These are phyloP conservation scores for Atethmia centrago DNA, from an alignment of 2,888 invertebrate genomes.

Conservation along the genomic window DNA sequence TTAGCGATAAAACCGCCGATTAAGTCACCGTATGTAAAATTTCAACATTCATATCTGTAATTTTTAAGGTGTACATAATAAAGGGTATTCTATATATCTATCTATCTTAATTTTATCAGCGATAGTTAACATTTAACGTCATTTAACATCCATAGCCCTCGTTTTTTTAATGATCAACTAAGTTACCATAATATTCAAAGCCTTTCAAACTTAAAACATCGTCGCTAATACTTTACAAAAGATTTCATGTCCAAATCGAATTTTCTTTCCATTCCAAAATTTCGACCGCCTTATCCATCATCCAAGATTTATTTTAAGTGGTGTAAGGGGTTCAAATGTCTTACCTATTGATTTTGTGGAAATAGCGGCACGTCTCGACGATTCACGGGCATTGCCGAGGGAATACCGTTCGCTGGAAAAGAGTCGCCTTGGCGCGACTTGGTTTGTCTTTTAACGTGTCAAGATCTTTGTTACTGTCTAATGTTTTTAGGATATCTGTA, in stretches of 20 bases:
- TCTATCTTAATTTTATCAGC: no score
- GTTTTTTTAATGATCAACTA: not conserved
- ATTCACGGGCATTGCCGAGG: constrained; percentile 59
- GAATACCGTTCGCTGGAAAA: constrained; percentile 60
- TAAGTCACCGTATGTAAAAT: no score
- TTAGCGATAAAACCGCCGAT: no score
- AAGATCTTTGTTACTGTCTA: constrained; percentile 48
- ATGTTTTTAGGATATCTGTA: constrained; percentile 44
- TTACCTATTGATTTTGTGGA: constrained; percentile 82
- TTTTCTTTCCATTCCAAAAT: constrained; percentile 48
- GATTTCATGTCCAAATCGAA: constrained; percentile 41
- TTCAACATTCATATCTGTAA: no score
- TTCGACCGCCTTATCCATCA: constrained; percentile 57
- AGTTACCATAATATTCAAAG: constrained; percentile 5
- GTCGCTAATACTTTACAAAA: constrained; percentile 36
- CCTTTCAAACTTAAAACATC: constrained; percentile 9
- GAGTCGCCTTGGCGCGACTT: constrained; percentile 52
- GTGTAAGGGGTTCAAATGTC: constrained; percentile 72
- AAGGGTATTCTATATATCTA: no score
- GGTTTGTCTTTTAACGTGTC: constrained; percentile 61
- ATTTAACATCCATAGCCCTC: not conserved
- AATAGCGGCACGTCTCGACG: constrained; percentile 74
- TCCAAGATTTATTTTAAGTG: constrained; percentile 61
- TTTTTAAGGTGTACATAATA: no score
- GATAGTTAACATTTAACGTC: not conserved